Percentiles rank a stretch among this genome's conserved stretches.
Conservation (phyloP, 2,113 vertebrate genomes). For the Typhlomys cinereus region DNA sequence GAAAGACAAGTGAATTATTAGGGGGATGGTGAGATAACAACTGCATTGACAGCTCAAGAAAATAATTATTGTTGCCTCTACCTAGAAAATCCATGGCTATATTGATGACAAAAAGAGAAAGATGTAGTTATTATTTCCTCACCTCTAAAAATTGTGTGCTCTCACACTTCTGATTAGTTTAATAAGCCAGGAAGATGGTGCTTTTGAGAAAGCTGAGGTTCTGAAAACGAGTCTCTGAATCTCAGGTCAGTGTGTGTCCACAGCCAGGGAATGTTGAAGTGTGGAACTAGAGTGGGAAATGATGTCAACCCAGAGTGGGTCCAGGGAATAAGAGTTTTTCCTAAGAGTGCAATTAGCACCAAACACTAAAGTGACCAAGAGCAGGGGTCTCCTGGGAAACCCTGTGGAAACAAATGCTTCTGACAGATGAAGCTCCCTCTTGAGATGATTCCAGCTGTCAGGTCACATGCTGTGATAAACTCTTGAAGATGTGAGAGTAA, state of each 20-base stretch:
- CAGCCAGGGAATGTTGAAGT: neutral
- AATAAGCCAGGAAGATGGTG: neutral
- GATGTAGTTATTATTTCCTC: neutral
- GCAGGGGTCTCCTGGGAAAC: neutral
- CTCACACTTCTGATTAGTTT: neutral
- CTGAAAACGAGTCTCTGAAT: neutral
- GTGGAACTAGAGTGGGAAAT: neutral
- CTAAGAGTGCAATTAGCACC: constrained; percentile 35
- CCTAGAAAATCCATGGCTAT: neutral
- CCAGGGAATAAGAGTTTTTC: neutral
- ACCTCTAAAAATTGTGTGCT: neutral
- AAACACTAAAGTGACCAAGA: constrained; percentile 31
- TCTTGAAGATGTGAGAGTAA: neutral
- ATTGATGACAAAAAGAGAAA: neutral
- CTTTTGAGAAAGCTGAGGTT: neutral
- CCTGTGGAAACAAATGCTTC: neutral
- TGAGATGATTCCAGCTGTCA: neutral
- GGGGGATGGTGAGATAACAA: neutral
- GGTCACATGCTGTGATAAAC: neutral
- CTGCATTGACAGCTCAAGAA: neutral
- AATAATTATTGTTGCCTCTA: neutral
- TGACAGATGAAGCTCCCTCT: neutral
- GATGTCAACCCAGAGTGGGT: neutral
- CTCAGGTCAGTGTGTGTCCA: neutral
- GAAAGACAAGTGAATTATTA: neutral